These are phyloP conservation scores for Drosophila falleni DNA, from an alignment of 2,888 invertebrate species.

Conservation along the genomic window DNA sequence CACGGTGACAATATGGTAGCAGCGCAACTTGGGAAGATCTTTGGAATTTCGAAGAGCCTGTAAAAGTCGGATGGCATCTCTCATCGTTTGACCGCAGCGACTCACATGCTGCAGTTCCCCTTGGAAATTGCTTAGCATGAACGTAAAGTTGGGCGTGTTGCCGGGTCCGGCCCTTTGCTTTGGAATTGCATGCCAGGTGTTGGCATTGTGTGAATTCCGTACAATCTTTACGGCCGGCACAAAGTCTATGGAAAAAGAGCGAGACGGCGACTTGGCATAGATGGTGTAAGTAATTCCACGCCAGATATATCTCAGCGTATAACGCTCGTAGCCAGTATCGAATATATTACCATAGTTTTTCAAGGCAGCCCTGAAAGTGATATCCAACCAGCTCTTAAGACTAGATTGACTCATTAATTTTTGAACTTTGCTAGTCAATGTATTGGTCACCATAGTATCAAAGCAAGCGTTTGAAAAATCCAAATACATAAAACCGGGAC, in stretches of 20 bases:
- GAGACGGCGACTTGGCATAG: slow-evolving; percentile 33
- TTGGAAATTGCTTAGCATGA: slow-evolving; percentile 35
- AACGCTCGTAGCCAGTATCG: slow-evolving; percentile 2
- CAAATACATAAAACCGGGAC: slow-evolving; percentile 59
- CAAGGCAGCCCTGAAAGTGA: slow-evolving; percentile 18
- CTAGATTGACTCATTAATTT: slow-evolving; percentile 25
- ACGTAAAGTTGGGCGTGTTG: slow-evolving; percentile 31
- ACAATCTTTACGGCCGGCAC: slow-evolving; percentile 65
- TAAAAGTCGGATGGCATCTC: slow-evolving; percentile 41
- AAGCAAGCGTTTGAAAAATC: slow-evolving; percentile 39
- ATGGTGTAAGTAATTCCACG: slow-evolving; percentile 62
- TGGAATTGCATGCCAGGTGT: slow-evolving; percentile 63
- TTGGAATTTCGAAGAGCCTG: slow-evolving; percentile 40
- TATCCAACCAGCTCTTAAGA: slow-evolving; percentile 41
- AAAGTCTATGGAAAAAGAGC: slow-evolving; percentile 65
- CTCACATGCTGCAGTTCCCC: slow-evolving; percentile 39
- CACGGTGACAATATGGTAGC: slow-evolving; percentile 39
- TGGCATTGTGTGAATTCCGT: background rate
- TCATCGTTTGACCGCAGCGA: slow-evolving; percentile 29
- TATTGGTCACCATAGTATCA: slow-evolving; percentile 11
- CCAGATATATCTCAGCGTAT: slow-evolving; percentile 44
- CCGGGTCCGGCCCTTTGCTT: slow-evolving; percentile 39
- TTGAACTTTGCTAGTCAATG: slow-evolving; percentile 12
- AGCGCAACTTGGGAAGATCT: slow-evolving; percentile 30
- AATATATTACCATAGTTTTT: slow-evolving; percentile 10